A percentile compares a stretch with the other conserved stretches of the same genome.
Conservation (phyloP, 1,140 invertebrate species). For the Zeugodacus cucurbitae region DNA sequence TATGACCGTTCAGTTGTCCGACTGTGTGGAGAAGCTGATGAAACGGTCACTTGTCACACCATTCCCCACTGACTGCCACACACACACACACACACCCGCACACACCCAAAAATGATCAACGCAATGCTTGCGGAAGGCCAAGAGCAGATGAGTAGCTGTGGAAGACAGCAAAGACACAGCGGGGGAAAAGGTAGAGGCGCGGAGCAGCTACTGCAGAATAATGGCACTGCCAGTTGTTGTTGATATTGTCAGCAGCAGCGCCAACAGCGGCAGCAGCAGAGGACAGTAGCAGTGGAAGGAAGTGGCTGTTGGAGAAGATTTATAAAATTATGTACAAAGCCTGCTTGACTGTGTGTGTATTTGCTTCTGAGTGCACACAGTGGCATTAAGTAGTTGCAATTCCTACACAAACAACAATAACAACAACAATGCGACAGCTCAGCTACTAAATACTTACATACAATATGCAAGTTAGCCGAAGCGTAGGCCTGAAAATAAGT, state of each 20-base stretch:
- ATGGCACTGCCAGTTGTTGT: conserved; percentile 10
- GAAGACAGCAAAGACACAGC: neutral
- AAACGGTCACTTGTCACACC: conserved; percentile 36
- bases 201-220: neutral
- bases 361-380: neutral
- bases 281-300: neutral
- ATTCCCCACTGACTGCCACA: conserved; percentile 10
- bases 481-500: conserved; percentile 30
- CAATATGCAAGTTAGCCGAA: conserved; percentile 26
- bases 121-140: neutral
- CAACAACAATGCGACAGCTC: neutral
- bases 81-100: neutral
- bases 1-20: neutral
- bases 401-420: neutral
- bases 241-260: neutral
- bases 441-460: conserved; percentile 21
- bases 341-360: neutral
- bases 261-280: too few relatives aligned
- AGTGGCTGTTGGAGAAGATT: conserved; percentile 8
- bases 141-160: neutral
- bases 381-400: neutral
- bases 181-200: neutral
- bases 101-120: neutral
- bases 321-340: conserved; percentile 19
- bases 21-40: conserved; percentile 8